Evolutionary conservation across 2,113 vertebrate species (phyloP), one percentile per base, ranked within the genome.

Genomic region (Copsychus sechellarum): DNA sequence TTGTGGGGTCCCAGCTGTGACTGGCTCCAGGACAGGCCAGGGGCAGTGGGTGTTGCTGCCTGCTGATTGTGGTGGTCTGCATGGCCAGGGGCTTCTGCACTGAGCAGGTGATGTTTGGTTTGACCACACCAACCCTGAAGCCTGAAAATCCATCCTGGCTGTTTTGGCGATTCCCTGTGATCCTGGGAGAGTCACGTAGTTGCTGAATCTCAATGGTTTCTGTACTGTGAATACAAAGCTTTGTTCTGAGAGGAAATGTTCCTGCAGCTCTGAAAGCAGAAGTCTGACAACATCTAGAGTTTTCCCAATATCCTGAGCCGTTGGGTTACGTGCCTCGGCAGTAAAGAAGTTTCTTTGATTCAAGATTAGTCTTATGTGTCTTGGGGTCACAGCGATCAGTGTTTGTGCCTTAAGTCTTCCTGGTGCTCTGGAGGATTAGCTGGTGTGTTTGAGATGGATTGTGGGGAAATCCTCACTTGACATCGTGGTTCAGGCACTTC

Each of bases 11-110:
- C 33, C 38, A 45, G 17, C 53, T 28, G 50, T 12, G 48, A 8
- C 13, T 0, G 1, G 31, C 56, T 38, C 22, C 2, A 16, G 56
- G 64, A 18, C 1, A 2, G 40, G 47, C 61, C 1, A 2, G 0
- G 2, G 28, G 9, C 33, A 53, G 5, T 29, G 40, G n/a, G 24
- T 8, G 33, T 11, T 36, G 21, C 74, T 88, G 56, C 76, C 28
- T 22, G 6, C 42, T 20, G 26, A 4, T 29, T 9, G 40, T 23
- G 28, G 13, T 47, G n/a, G 6, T 48, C 48, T 48, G 29, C 10
- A 4, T n/a, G 20, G 31, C 5, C 5, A 20, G 61, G 34, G 21
- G 48, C 26, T 42, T 66, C 40, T 82, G 25, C 21, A 4, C 45
- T 5, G 36, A 6, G 5, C 29, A 36, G 62, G 36, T 36, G 45